Conservation (phyloP, 1,140 invertebrate genomes). For the Pteromalus puparum region DNA sequence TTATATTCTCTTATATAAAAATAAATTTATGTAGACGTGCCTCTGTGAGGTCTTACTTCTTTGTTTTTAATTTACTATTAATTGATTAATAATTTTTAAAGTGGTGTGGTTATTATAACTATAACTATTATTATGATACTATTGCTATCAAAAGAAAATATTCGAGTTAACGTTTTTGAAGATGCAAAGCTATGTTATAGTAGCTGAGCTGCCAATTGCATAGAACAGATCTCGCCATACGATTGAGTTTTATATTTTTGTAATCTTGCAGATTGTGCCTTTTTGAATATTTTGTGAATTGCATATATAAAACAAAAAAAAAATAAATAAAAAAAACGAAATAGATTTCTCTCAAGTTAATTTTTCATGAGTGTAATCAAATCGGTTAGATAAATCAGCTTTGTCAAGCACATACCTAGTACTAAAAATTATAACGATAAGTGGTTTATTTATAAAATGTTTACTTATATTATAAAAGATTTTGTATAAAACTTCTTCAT, state of each 20-base stretch:
- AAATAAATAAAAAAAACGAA: not conserved
- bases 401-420: constrained; percentile 15
- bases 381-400: constrained; percentile 26
- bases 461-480: constrained; percentile 35
- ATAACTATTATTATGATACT: constrained; percentile 12
- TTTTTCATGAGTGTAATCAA: constrained; percentile 38
- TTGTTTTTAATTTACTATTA: constrained; percentile 25
- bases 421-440: constrained; percentile 30
- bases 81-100: constrained; percentile 14
- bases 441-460: constrained; percentile 40
- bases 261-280: constrained; percentile 54
- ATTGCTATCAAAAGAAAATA: constrained; percentile 30
- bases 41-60: constrained; percentile 43
- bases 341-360: constrained; percentile 29
- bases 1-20: constrained; percentile 29
- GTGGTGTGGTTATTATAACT: constrained; percentile 44
- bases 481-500: constrained; percentile 36
- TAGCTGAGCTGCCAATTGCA: constrained; percentile 45
- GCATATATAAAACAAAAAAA: not conserved
- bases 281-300: constrained; percentile 52
- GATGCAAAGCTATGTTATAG: constrained; percentile 49
- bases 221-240: constrained; percentile 49
- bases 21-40: constrained; percentile 30
- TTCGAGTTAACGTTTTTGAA: constrained; percentile 36
- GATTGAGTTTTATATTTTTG: constrained; percentile 54